Percentiles rank a stretch among this genome's conserved stretches.
Evolutionary conservation across 2,888 invertebrate species (phyloP).

Genomic region (Gryllus longicercus): DNA sequence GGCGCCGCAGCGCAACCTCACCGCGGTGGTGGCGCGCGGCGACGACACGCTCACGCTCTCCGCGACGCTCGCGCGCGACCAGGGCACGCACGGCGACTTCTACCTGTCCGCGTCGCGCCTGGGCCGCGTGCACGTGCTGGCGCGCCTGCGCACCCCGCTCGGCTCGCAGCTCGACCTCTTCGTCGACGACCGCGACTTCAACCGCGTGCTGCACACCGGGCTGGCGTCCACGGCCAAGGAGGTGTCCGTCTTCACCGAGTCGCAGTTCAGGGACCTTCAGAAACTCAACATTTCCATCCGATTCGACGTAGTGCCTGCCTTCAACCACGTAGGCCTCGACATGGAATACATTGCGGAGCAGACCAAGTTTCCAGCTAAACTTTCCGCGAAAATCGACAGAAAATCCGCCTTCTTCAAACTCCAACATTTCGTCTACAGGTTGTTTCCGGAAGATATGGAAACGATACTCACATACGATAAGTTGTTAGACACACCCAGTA

Average conservation of each 20-base stretch:
- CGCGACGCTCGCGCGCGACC: background rate
- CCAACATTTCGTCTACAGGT: background rate
- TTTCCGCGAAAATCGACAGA: background rate
- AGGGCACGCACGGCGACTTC: background rate
- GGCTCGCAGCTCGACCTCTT: background rate
- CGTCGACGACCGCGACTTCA: background rate
- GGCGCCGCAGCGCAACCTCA: background rate
- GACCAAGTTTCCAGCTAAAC: background rate
- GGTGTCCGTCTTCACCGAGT: background rate
- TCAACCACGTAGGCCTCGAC: background rate
- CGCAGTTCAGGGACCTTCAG: background rate
- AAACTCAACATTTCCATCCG: background rate
- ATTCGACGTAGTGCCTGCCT: background rate
- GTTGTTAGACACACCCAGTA: background rate
- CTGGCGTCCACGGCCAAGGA: background rate
- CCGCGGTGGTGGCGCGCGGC: background rate
- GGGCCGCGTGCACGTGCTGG: background rate
- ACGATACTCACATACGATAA: background rate
- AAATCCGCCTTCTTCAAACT: background rate
- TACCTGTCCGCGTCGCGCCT: background rate
- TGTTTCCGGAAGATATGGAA: background rate
- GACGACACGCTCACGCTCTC: background rate
- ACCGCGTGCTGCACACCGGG: background rate
- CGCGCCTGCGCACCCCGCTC: background rate
- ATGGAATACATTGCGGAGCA: background rate